These are phyloP conservation scores for Steinernema scapterisci DNA, from an alignment of 2,888 invertebrate genomes.

Conservation along the genomic window DNA sequence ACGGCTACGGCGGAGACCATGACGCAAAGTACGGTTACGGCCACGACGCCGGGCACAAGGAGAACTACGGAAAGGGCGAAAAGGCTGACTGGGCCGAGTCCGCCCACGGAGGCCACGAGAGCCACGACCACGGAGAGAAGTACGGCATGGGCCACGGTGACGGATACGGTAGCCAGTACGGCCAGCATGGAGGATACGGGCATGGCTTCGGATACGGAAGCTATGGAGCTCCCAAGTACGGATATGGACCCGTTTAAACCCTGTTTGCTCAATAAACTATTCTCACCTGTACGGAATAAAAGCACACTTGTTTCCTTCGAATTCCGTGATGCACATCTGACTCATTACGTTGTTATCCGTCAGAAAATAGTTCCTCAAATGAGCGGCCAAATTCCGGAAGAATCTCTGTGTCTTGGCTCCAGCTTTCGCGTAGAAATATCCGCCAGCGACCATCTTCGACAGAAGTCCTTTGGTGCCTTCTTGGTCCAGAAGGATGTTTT, in stretches of 20 bases:
- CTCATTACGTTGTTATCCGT: constrained; percentile 65
- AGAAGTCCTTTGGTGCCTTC: constrained; percentile 57
- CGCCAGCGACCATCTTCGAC: constrained; percentile 62
- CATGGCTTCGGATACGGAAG: neutral
- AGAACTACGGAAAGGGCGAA: neutral
- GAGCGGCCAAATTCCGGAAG: constrained; percentile 43
- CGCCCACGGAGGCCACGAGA: constrained; percentile 9
- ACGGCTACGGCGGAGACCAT: neutral
- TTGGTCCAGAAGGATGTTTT: constrained; percentile 54
- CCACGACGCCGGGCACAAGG: neutral
- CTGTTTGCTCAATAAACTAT: neutral
- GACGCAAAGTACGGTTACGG: neutral
- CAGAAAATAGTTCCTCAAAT: constrained; percentile 49
- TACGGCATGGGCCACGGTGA: neutral
- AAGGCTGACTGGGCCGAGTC: neutral
- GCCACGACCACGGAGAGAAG: neutral
- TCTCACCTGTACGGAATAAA: constrained; percentile 58
- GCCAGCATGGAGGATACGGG: neutral
- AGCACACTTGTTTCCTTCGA: constrained; percentile 49
- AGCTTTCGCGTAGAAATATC: constrained; percentile 57
- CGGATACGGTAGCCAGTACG: neutral
- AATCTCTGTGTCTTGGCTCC: constrained; percentile 46
- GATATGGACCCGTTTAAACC: too few species aligned
- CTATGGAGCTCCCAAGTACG: too few species aligned
- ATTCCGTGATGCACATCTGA: constrained; percentile 47